Evolutionary conservation across 2,888 invertebrate genomes (phyloP), one percentile per base, ranked within the genome.

Genomic region (Stenolophus ochropezus): DNA sequence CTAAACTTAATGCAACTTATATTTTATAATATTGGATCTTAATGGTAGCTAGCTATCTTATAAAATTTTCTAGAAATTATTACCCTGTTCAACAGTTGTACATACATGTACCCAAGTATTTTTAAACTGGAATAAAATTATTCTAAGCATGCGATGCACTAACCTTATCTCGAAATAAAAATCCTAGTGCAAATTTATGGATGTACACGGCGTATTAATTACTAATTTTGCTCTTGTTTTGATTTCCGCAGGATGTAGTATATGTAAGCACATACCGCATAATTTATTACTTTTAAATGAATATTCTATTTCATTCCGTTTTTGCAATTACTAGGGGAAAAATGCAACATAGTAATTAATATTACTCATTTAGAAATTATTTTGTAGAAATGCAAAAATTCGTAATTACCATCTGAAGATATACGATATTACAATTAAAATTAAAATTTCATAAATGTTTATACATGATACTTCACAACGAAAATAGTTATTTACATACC

Each of bases 261-360:
- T 69, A 33, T 69, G 27, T 69, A 69, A 69, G 27, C 65, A 69
- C 27, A 27, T 69, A 33, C 33, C 65, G 27, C 65, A 33, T 69
- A 33, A 69, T 69, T 69, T 69, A 69, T 69, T 69, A 69, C 27
- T 69, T 33, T 69, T 69, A 69, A 69, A 69, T 69, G 65, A 69
- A 69, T 69, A 69, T 69, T 69, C 65, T 69, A 69, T 69, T 69
- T 69, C 25, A 61, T 25, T 61, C 20, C 20, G 18, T 61, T 61
- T 61, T 25, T 61, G 23, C 23, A 61, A 61, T 61, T 61, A 25
- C 14, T n/a, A 61, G 14, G 23, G 23, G 61, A 42, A 42, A 42
- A 42, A 42, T 42, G 11, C 33, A 11, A 4, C 33, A 42, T 42
- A 42, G 33, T 42, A 42, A 42, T 42, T 42, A 42, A 42, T 42